phyloP scores from a whole-genome alignment of 2,888 invertebrate species.

The Sinopyrophorus schimmeli region DNA sequence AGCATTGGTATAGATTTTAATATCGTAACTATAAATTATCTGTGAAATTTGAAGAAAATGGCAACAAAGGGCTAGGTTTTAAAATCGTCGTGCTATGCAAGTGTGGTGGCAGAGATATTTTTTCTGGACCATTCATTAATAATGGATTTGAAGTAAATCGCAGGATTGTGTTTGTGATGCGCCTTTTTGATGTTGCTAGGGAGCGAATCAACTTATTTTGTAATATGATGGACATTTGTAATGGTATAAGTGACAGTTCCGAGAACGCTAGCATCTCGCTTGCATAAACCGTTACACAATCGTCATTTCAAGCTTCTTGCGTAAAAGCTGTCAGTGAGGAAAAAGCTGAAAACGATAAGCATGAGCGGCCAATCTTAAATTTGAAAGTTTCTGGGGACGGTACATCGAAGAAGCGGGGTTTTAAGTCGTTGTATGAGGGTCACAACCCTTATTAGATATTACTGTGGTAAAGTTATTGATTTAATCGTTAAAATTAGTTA shows the following conservation, averaged over 20 bases:
- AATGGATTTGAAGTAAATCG: constrained; percentile 41
- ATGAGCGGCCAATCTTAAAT: constrained; percentile 27
- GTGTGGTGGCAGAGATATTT: constrained; percentile 34
- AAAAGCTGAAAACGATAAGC: constrained; percentile 31
- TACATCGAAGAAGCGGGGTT: constrained; percentile 38
- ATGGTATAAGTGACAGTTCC: constrained; percentile 30
- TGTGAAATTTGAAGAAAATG: constrained; percentile 33
- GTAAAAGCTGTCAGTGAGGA: constrained; percentile 34
- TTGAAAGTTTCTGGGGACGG: constrained; percentile 40
- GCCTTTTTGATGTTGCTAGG: constrained; percentile 38
- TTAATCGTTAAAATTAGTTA: constrained; percentile 24
- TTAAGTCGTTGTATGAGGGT: constrained; percentile 36
- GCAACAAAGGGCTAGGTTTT: constrained; percentile 34
- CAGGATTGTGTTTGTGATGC: constrained; percentile 40
- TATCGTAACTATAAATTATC: constrained; percentile 31
- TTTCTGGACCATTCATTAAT: constrained; percentile 35
- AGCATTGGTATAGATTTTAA: constrained; percentile 25
- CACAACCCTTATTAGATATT: constrained; percentile 30
- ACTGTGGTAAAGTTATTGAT: constrained; percentile 32
- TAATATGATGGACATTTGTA: constrained; percentile 38
- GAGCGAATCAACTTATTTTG: constrained; percentile 42
- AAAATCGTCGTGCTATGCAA: constrained; percentile 34
- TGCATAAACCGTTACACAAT: constrained; percentile 25
- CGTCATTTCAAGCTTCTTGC: constrained; percentile 18
- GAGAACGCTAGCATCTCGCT: constrained; percentile 32